A percentile compares a stretch with the other conserved stretches of the same genome.
These are phyloP conservation scores for Mormyrus lacerda DNA, from an alignment of 2,113 vertebrate species.

Conservation along the genomic window DNA sequence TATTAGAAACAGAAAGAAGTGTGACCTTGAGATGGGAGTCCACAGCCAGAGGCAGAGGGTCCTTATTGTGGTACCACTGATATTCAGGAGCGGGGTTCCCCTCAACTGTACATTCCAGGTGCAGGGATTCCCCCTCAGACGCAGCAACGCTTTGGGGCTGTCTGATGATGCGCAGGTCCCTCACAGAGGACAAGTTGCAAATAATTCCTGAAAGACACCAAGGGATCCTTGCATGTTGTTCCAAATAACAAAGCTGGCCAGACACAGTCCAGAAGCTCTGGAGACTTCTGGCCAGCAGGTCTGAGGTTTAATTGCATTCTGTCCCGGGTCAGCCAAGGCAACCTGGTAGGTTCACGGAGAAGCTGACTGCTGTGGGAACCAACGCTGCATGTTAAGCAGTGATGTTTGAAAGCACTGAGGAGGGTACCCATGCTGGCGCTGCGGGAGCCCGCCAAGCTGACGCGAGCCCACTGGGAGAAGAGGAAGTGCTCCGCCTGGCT, in stretches of 20 bases:
- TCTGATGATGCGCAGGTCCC: constrained; percentile 49
- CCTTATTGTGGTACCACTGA: constrained; percentile 69
- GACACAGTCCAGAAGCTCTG: neutral
- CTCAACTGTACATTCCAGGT: constrained; percentile 58
- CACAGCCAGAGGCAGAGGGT: constrained; percentile 44
- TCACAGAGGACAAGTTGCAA: constrained; percentile 45
- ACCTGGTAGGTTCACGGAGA: neutral
- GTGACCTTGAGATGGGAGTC: constrained; percentile 53
- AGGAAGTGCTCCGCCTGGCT: constrained; percentile 53
- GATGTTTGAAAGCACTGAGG: too few species aligned
- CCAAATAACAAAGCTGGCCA: neutral
- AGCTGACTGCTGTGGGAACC: neutral
- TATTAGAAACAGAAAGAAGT: neutral
- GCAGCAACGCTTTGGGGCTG: constrained; percentile 53
- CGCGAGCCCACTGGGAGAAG: constrained; percentile 69
- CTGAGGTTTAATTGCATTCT: neutral
- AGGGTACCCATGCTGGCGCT: constrained; percentile 49
- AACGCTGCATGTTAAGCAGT: neutral
- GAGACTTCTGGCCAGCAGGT: neutral
- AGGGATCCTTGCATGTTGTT: neutral
- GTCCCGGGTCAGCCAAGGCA: neutral
- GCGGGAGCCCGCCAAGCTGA: constrained; percentile 45
- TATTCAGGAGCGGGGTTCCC: constrained; percentile 71
- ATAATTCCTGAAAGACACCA: constrained; percentile 36
- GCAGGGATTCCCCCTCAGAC: constrained; percentile 62